Percentiles rank a stretch among this genome's conserved stretches.
Evolutionary conservation across 2,797 vertebrate species (phyloP).

Genomic region (Zenarchopterus dispar): DNA sequence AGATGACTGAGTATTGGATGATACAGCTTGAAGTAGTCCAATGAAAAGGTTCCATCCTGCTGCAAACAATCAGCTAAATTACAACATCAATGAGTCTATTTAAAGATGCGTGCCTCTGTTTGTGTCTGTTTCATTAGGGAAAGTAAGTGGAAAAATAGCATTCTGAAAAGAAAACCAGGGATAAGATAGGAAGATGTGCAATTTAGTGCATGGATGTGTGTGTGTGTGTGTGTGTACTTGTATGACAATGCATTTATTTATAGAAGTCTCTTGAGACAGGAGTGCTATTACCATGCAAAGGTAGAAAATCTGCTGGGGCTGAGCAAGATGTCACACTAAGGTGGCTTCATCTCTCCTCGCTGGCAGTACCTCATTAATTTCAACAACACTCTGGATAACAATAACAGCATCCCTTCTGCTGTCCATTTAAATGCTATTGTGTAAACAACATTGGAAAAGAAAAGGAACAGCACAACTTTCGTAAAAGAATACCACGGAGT

Average conservation of each 20-base stretch:
- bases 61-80: constrained; percentile 50
- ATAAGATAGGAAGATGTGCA: constrained; percentile 30
- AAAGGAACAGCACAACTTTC: not conserved
- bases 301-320: constrained; percentile 52
- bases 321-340: constrained; percentile 49
- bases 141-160: constrained; percentile 34
- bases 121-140: constrained; percentile 10
- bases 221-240: constrained; percentile 21
- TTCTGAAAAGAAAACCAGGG: constrained; percentile 19
- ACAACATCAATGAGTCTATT: constrained; percentile 59
- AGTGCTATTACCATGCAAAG: constrained; percentile 49
- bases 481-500: constrained; percentile 5
- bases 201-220: constrained; percentile 6
- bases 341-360: constrained; percentile 39
- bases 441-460: constrained; percentile 16
- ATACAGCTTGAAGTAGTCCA: constrained; percentile 46
- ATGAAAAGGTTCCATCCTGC: constrained; percentile 44
- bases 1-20: constrained; percentile 19
- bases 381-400: constrained; percentile 44
- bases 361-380: constrained; percentile 52
- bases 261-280: constrained; percentile 65
- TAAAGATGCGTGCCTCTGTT: too few relatives aligned
- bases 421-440: constrained; percentile 23
- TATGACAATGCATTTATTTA: constrained; percentile 69
- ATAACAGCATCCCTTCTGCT: constrained; percentile 29